These are phyloP conservation scores for Agonum fuliginosum DNA, from an alignment of 2,888 invertebrate genomes.

Conservation along the genomic window DNA sequence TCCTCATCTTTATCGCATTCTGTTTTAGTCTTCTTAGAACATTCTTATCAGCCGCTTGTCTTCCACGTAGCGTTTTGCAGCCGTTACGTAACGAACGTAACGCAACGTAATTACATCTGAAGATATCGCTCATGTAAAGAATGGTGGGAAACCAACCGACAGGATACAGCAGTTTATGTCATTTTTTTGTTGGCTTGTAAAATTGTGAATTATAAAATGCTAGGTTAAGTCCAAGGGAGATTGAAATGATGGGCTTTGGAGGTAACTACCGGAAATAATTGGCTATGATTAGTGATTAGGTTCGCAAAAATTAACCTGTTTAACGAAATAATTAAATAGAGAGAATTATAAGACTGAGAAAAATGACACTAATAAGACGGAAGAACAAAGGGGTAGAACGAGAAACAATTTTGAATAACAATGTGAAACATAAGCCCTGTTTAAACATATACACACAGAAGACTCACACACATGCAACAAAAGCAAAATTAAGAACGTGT, in stretches of 20 bases:
- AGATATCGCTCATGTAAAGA: slow-evolving; percentile 13
- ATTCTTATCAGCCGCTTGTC: slow-evolving; percentile 1
- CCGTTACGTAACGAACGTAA: not conserved
- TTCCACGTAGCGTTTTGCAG: not conserved
- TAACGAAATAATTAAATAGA: not conserved
- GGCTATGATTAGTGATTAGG: not conserved
- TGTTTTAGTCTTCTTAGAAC: slow-evolving; percentile 33
- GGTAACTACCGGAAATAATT: slow-evolving; percentile 35
- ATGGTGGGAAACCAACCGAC: slow-evolving; percentile 25
- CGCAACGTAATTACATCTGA: slow-evolving; percentile 26
- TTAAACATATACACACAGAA: no score
- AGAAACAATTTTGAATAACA: no score
- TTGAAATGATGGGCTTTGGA: slow-evolving; percentile 8
- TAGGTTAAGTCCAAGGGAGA: not conserved
- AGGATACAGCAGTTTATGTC: slow-evolving; percentile 39
- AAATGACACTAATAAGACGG: not conserved
- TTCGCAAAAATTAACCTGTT: not conserved
- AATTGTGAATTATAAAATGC: slow-evolving; percentile 27
- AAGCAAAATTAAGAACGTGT: no score
- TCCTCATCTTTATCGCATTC: no score
- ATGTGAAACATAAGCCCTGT: no score
- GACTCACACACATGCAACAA: no score
- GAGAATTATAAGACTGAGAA: not conserved
- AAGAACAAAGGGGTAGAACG: no score
- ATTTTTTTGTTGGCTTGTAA: slow-evolving; percentile 20